Percentiles rank a stretch among this genome's conserved stretches.
Evolutionary conservation across 23 tunicate genomes (phyloP).

Genomic region (Phallusia fumigata): DNA sequence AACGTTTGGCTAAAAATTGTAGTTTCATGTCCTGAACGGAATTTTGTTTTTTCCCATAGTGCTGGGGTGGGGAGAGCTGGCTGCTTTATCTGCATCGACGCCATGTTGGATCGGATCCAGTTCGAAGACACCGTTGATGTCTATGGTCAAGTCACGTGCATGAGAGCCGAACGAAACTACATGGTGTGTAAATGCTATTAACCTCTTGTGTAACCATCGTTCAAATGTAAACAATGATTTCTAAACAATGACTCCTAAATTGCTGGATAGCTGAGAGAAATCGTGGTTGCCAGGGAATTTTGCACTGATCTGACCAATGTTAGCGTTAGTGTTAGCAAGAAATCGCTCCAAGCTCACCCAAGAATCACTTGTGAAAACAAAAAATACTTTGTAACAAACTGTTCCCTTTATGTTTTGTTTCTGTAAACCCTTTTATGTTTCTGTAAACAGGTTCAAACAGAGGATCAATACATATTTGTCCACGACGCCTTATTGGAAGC

Average conservation of each 20-base stretch:
- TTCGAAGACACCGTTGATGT: slow-evolving; percentile 82
- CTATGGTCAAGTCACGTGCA: slow-evolving; percentile 95
- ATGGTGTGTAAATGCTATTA: slow-evolving; percentile 79
- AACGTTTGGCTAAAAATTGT: too few species aligned
- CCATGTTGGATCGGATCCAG: slow-evolving; percentile 76
- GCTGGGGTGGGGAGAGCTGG: slow-evolving; percentile 98
- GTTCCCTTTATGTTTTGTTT: neutral
- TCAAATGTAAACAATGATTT: too few species aligned
- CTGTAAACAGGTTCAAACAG: slow-evolving; percentile 79
- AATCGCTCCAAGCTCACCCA: too few species aligned
- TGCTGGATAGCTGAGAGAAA: too few species aligned
- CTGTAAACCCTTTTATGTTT: neutral
- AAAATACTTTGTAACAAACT: too few species aligned
- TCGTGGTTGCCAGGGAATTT: too few species aligned
- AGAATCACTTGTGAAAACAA: too few species aligned
- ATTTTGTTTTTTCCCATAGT: slow-evolving; percentile 6
- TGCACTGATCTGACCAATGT: too few species aligned
- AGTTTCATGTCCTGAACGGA: too few species aligned
- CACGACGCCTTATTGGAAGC: slow-evolving; percentile 98
- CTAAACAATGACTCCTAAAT: too few species aligned
- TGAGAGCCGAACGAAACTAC: slow-evolving; percentile 96
- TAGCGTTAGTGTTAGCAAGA: too few species aligned
- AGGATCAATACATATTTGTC: slow-evolving; percentile 97
- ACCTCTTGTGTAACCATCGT: too few species aligned
- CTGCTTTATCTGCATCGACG: slow-evolving; percentile 92